These are phyloP conservation scores for Fragum sueziense DNA, from an alignment of 2,888 invertebrate genomes.

Conservation along the genomic window DNA sequence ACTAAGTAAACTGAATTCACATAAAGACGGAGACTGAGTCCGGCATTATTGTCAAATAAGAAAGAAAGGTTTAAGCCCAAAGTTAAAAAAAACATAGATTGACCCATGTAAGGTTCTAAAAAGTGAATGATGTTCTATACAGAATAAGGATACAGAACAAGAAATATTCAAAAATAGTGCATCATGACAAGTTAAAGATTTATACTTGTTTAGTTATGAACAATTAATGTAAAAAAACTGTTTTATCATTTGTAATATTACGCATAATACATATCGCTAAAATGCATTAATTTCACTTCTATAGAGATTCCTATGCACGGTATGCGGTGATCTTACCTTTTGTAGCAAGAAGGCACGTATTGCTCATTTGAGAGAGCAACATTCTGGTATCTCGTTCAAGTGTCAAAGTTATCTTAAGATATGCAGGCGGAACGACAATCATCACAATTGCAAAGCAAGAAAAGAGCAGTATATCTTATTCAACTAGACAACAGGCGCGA, in stretches of 20 bases:
- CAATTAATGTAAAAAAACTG: neutral
- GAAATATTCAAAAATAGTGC: conserved; percentile 32
- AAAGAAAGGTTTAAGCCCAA: too few species aligned
- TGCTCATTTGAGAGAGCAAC: neutral
- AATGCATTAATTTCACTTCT: neutral
- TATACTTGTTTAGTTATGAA: neutral
- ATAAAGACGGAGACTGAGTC: conserved; percentile 17
- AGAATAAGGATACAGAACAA: conserved; percentile 17
- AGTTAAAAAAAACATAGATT: conserved; percentile 36
- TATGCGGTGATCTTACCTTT: conserved; percentile 5
- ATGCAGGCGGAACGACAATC: too few species aligned
- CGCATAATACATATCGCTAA: neutral
- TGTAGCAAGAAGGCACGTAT: neutral
- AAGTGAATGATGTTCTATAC: conserved; percentile 40
- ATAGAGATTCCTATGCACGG: conserved; percentile 1
- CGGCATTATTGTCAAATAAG: conserved; percentile 31
- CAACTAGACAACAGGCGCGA: neutral
- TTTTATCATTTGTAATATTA: too few species aligned
- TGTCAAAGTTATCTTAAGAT: too few species aligned
- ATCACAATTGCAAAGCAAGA: neutral
- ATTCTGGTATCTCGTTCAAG: too few species aligned
- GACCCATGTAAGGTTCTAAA: conserved; percentile 33
- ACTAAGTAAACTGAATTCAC: conserved; percentile 16
- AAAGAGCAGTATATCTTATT: neutral
- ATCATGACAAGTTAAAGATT: conserved; percentile 39